Conservation (phyloP, 2,797 vertebrate genomes). For the Masticophis lateralis region DNA sequence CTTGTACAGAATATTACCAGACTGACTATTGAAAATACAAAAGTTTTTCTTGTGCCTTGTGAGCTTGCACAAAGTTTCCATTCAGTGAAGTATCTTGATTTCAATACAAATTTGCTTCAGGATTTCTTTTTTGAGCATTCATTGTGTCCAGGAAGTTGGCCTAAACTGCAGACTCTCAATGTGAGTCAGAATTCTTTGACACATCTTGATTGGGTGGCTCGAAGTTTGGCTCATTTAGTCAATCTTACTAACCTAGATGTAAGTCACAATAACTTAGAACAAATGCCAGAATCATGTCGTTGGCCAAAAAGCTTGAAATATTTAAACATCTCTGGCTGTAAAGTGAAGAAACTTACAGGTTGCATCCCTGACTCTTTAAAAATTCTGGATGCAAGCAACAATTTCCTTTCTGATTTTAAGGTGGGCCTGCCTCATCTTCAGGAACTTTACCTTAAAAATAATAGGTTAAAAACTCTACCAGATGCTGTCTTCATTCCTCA, state of each 20-base stretch:
- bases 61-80: slow-evolving; percentile 49
- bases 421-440: slow-evolving; percentile 63
- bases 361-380: slow-evolving; percentile 73
- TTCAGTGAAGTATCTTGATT: slow-evolving; percentile 74
- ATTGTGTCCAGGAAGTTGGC: slow-evolving; percentile 63
- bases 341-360: slow-evolving; percentile 52
- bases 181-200: slow-evolving; percentile 75
- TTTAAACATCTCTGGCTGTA: slow-evolving; percentile 75
- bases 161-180: slow-evolving; percentile 70
- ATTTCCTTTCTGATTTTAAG: slow-evolving; percentile 71
- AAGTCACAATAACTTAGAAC: slow-evolving; percentile 73
- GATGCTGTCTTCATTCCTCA: slow-evolving; percentile 51
- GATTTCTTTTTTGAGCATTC: slow-evolving; percentile 65
- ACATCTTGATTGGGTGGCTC: slow-evolving; percentile 51
- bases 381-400: slow-evolving; percentile 74
- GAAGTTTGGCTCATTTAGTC: slow-evolving; percentile 38
- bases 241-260: slow-evolving; percentile 71
- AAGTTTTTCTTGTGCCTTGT: slow-evolving; percentile 75
- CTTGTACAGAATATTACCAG: slow-evolving; percentile 54
- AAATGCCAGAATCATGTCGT: slow-evolving; percentile 62
- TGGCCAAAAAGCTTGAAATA: slow-evolving; percentile 72
- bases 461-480: slow-evolving; percentile 73
- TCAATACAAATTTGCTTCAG: slow-evolving; percentile 73
- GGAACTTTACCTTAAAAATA: slow-evolving; percentile 74
- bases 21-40: slow-evolving; percentile 67